Evolutionary conservation across 2,888 invertebrate species (phyloP).

Genomic region (Fabriciana adippe): DNA sequence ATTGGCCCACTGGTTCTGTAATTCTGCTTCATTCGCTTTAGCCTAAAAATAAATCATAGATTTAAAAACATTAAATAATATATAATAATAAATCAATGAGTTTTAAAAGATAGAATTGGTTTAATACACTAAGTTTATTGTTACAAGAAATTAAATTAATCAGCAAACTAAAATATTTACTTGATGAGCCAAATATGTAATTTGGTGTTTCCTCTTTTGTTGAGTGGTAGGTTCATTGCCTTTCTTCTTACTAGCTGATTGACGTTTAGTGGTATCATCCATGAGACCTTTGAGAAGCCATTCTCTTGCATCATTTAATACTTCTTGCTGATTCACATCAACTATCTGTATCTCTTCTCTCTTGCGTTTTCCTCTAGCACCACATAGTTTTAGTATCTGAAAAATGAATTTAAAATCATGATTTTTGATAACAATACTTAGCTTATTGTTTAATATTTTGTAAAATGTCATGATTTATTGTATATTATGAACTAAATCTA

Average conservation of each 20-base stretch:
- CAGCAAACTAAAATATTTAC: constrained; percentile 52
- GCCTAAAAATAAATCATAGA: constrained; percentile 83
- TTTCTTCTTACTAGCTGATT: constrained; percentile 78
- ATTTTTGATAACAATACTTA: neutral
- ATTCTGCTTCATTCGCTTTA: constrained; percentile 95
- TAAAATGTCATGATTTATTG: neutral
- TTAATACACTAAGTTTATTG: too few species aligned
- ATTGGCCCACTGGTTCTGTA: constrained; percentile 96
- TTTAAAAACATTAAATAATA: neutral
- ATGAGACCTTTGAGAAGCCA: constrained; percentile 91
- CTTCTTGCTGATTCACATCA: constrained; percentile 91
- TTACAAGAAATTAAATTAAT: neutral
- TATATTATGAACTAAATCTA: neutral
- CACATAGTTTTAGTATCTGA: constrained; percentile 86
- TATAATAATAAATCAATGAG: too few species aligned
- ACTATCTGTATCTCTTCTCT: constrained; percentile 88
- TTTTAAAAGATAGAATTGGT: too few species aligned
- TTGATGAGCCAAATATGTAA: constrained; percentile 95
- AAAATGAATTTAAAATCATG: neutral
- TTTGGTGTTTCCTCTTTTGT: constrained; percentile 95
- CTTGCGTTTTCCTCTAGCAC: constrained; percentile 84
- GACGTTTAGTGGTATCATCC: constrained; percentile 84
- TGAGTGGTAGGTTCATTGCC: constrained; percentile 84
- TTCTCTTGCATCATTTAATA: constrained; percentile 89
- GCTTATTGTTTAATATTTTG: neutral